Evolutionary conservation across 2,888 invertebrate genomes (phyloP).

Genomic region (Copidosoma aretas): DNA sequence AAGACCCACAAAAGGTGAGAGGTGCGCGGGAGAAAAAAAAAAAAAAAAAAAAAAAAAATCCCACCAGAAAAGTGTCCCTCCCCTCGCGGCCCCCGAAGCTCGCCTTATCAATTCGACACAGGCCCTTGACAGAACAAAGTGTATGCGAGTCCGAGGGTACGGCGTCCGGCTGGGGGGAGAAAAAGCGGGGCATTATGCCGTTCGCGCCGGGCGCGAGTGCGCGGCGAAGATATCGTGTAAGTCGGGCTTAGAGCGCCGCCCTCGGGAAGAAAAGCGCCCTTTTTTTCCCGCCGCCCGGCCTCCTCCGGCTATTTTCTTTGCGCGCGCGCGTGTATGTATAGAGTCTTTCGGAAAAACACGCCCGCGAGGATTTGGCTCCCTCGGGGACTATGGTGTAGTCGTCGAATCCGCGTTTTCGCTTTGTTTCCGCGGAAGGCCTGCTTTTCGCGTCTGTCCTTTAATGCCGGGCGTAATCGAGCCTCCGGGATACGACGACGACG

Average conservation of each 20-base stretch:
- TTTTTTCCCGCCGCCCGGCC: not conserved
- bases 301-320: not conserved
- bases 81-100: no score
- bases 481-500: not conserved
- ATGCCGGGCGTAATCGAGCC: not conserved
- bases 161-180: constrained; percentile 4
- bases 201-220: constrained; percentile 44
- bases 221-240: constrained; percentile 61
- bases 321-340: not conserved
- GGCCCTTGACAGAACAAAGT: constrained; percentile 37
- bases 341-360: not conserved
- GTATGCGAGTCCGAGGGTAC: not conserved
- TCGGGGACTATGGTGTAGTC: no score
- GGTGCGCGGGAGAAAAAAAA: no score
- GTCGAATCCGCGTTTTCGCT: not conserved
- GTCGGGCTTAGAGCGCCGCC: constrained; percentile 57
- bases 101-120: constrained; percentile 39
- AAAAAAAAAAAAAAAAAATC: no score
- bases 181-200: constrained; percentile 4
- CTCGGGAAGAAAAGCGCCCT: not conserved
- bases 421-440: no score
- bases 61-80: no score
- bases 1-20: no score
- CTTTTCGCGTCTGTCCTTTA: not conserved
- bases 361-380: not conserved